Conservation (phyloP, 2,113 vertebrate species). For the Cebidichthys violaceus region DNA sequence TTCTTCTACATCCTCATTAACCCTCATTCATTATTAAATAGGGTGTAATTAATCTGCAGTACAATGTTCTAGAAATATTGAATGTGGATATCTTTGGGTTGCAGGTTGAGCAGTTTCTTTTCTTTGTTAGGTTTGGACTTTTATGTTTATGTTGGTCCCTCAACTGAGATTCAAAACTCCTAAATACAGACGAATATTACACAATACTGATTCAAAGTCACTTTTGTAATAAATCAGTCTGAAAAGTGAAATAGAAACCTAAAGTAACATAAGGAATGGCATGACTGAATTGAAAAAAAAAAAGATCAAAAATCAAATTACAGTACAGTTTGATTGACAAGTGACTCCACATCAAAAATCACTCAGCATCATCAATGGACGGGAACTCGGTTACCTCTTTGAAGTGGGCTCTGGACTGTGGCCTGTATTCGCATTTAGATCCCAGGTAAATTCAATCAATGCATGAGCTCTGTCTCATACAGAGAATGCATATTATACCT, state of each 20-base stretch:
- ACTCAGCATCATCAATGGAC: background rate
- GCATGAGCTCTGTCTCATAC: conserved; percentile 13
- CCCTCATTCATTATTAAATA: conserved; percentile 46
- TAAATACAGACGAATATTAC: background rate
- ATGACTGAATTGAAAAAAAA: background rate
- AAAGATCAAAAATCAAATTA: conserved; percentile 2
- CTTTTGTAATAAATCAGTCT: background rate
- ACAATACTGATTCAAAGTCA: background rate
- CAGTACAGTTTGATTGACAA: background rate
- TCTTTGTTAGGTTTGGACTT: background rate
- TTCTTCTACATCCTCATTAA: conserved; percentile 46
- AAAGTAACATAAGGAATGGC: background rate
- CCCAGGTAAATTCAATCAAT: conserved; percentile 31
- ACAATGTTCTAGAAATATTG: conserved; percentile 18
- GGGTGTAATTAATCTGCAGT: conserved; percentile 44
- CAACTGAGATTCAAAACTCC: background rate
- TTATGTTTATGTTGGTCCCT: background rate
- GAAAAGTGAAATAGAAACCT: background rate
- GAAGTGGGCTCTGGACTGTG: background rate
- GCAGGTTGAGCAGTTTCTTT: background rate
- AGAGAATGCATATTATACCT: conserved; percentile 46
- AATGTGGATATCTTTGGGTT: background rate
- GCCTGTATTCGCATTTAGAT: conserved; percentile 3
- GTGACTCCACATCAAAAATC: background rate
- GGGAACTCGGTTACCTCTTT: conserved; percentile 14